Evolutionary conservation across 2,888 invertebrate genomes (phyloP), one percentile per base, ranked within the genome.

Genomic region (Mesorhabditis spiculigera): DNA sequence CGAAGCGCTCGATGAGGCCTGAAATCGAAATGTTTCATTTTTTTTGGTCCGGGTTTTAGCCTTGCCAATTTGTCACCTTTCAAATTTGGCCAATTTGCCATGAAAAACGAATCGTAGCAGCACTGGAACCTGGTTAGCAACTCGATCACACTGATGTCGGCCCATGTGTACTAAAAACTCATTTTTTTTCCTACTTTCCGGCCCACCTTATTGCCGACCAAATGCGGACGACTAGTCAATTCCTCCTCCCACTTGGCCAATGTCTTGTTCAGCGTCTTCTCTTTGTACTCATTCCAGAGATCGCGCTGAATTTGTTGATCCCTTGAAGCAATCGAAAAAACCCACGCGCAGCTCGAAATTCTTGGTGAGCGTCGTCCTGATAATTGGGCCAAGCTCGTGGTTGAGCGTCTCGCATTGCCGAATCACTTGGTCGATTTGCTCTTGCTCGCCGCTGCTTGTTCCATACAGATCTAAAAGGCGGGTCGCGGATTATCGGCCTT

Each of bases 81-180:
- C 43, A 78, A 73, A 16, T 67, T 71, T n/a, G 73, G 74, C 58
- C 76, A 78, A 58, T 76, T 74, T n/a, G 74, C 78, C 50, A 81
- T 67, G 68, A 77, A 80, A 72, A 77, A 75, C 58, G 74, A 74
- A 68, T 81, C 81, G 67, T 78, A 80, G 69, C 77, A 78, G 43
- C 71, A 71, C 66, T 74, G 76, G 67, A 81, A 80, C n/a, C 80
- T 73, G 8, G 78, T 78, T 41, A 82, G 61, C 41, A 78, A 72
- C 68, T 82, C 82, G 61, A 80, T 74, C 4, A 82, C 74, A 10
- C 73, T 74, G 50, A 82, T 76, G 71, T 82, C 82, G 5, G 81
- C 82, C 78, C 78, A 79, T 16, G 79, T 70, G 44, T 78, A 72
- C 78, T 78, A 72, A 67, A 79, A 73, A 66, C 5, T 61, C 4